phyloP scores from a whole-genome alignment of 2,113 vertebrate species.

The Heterotis niloticus region DNA sequence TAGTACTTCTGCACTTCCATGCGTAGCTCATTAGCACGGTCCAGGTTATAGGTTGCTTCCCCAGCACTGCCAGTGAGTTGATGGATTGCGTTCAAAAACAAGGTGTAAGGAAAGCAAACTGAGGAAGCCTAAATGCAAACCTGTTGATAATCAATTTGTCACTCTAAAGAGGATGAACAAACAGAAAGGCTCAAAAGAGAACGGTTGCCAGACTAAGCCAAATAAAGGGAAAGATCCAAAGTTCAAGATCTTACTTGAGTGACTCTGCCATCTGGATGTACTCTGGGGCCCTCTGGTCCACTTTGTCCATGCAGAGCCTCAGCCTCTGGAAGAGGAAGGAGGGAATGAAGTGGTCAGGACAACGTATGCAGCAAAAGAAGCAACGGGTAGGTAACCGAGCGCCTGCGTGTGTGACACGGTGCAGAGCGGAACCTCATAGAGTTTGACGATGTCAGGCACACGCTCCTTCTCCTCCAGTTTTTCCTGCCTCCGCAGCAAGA shows the following conservation, averaged over 20 bases:
- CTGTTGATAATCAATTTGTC: neutral
- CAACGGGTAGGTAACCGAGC: conserved; percentile 30
- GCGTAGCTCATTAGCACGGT: conserved; percentile 76
- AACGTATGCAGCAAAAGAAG: neutral
- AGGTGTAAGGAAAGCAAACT: neutral
- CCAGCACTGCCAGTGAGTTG: conserved; percentile 71
- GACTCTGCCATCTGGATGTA: conserved; percentile 92
- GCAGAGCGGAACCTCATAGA: conserved; percentile 76
- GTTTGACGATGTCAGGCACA: conserved; percentile 78
- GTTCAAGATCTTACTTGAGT: conserved; percentile 74
- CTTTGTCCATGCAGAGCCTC: conserved; percentile 85
- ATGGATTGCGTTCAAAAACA: neutral
- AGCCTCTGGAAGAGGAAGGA: conserved; percentile 75
- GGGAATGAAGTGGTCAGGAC: conserved; percentile 31
- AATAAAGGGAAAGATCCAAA: neutral
- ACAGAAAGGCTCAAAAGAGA: neutral
- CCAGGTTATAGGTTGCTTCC: conserved; percentile 84
- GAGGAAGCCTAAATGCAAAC: neutral
- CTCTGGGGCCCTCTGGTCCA: conserved; percentile 89
- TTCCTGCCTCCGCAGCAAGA: conserved; percentile 79
- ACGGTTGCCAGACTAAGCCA: neutral
- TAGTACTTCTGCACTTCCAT: conserved; percentile 93
- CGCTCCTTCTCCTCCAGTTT: conserved; percentile 86
- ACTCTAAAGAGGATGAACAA: neutral
- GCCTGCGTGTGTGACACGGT: neutral